These are phyloP conservation scores for Hybos culiciformis DNA, from an alignment of 2,888 invertebrate genomes.

Conservation along the genomic window DNA sequence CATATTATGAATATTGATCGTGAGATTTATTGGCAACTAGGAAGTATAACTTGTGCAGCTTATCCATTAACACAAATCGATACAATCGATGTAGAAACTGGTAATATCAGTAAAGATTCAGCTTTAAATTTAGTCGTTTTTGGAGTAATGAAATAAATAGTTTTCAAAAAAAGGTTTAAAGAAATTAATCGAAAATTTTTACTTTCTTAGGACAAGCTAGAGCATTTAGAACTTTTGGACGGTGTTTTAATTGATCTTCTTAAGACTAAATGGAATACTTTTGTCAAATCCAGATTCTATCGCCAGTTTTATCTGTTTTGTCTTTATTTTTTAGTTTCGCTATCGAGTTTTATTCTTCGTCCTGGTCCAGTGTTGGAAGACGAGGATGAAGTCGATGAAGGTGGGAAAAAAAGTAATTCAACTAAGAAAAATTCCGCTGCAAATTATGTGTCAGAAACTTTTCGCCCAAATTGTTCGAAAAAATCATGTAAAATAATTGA, in stretches of 20 bases:
- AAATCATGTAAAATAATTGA: not conserved
- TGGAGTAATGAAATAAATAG: constrained; percentile 51
- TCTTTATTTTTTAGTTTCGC: constrained; percentile 77
- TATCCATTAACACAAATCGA: constrained; percentile 92
- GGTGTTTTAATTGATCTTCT: constrained; percentile 86
- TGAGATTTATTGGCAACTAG: constrained; percentile 94
- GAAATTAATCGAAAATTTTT: not conserved
- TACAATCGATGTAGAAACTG: constrained; percentile 82
- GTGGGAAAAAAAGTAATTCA: constrained; percentile 8
- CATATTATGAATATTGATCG: constrained; percentile 92
- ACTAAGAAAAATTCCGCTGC: not conserved
- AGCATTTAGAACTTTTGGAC: constrained; percentile 89
- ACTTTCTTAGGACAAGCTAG: constrained; percentile 65
- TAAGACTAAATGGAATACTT: constrained; percentile 96
- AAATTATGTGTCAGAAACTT: not conserved
- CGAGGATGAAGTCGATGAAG: constrained; percentile 21
- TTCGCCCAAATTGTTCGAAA: not conserved
- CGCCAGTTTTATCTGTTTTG: constrained; percentile 82
- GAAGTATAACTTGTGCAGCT: constrained; percentile 89
- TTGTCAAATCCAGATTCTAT: constrained; percentile 89
- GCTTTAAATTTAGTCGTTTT: constrained; percentile 92
- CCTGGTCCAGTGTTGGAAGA: constrained; percentile 55
- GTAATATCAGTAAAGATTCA: constrained; percentile 88
- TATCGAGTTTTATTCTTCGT: constrained; percentile 76
- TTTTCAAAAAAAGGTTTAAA: not conserved